A percentile compares a stretch with the other conserved stretches of the same genome.
phyloP scores from a whole-genome alignment of 2,888 invertebrate genomes.

The Erannis defoliaria region DNA sequence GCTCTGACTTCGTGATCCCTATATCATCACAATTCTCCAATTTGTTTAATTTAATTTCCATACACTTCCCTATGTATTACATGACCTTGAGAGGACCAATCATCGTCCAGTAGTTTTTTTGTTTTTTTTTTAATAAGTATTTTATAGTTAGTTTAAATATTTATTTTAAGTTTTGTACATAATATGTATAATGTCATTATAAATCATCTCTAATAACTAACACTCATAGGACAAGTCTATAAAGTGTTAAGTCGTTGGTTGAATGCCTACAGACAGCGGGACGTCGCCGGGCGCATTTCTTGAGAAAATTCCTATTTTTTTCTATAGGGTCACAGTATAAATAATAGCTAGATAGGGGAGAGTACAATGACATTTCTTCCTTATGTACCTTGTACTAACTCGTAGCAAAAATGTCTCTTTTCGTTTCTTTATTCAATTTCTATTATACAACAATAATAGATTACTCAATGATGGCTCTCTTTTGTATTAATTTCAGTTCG shows the following conservation, averaged over 20 bases:
- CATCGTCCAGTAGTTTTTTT: no score
- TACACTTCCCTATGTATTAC: no score
- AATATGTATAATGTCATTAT: no score
- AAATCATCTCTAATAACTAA: no score
- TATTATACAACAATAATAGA: not conserved
- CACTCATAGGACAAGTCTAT: no score
- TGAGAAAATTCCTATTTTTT: slow-evolving; percentile 16
- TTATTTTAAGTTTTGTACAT: no score
- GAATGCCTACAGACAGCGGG: slow-evolving; percentile 1
- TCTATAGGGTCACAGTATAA: not conserved
- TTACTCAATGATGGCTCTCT: not conserved
- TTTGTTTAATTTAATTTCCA: no score
- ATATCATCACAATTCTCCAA: no score
- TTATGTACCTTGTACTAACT: not conserved
- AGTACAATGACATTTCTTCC: slow-evolving; percentile 12
- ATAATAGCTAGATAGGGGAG: slow-evolving; percentile 2
- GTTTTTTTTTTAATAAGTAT: no score
- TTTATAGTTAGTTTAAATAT: no score
- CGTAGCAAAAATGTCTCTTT: not conserved
- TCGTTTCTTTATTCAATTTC: not conserved
- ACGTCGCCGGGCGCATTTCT: slow-evolving; percentile 6
- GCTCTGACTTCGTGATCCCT: no score
- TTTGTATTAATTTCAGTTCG: not conserved
- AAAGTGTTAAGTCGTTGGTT: not conserved
- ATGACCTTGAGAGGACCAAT: no score